Evolutionary conservation across 2,113 vertebrate genomes (phyloP), one percentile per base, ranked within the genome.

Genomic region (Crocuta crocuta): DNA sequence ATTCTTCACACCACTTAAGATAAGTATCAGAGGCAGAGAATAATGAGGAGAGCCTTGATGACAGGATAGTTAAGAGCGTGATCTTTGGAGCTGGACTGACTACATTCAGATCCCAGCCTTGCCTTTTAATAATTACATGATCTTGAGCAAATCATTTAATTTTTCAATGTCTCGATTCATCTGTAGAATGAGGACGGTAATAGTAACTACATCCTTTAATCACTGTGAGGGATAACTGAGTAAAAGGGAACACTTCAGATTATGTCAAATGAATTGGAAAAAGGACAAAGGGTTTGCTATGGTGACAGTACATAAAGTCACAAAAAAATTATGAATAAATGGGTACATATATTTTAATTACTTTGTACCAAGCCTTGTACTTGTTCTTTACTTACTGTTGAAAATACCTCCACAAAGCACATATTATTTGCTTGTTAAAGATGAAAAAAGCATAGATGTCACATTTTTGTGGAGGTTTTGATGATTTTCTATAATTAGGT

Each of bases 191-290:
- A 91, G 35, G 19, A 76, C 8, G 80, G 13, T 48, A 71, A 35
- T 55, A 61, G 23, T 33, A 43, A 35, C 65, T 39, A 23, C 13
- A 17, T 73, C 23, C 24, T 78, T 91, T 84, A 80, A 81, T 82
- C 76, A 76, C 39, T 92, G 17, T 95, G 74, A 95, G 24, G 7
- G 82, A 66, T 65, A 86, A 82, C 58, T 55, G 31, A 96, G 26
- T 84, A 48, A 74, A 87, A 73, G 1, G 3, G 21, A 93, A 65
- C 35, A 13, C 55, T 81, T 68, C 63, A 89, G 53, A 35, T 43
- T 78, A 43, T 28, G 23, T 68, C 39, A 61, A 81, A 58, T 16
- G 9, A 31, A 26, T 79, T 71, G 80, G 68, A 63, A 84, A 5
- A 68, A 71, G 4, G 82, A 61, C 13, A 15, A 74, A 78, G 8